A percentile compares a stretch with the other conserved stretches of the same genome.
These are phyloP conservation scores for Pyrocephalus nanus DNA, from an alignment of 2,797 vertebrate species.

Conservation along the genomic window DNA sequence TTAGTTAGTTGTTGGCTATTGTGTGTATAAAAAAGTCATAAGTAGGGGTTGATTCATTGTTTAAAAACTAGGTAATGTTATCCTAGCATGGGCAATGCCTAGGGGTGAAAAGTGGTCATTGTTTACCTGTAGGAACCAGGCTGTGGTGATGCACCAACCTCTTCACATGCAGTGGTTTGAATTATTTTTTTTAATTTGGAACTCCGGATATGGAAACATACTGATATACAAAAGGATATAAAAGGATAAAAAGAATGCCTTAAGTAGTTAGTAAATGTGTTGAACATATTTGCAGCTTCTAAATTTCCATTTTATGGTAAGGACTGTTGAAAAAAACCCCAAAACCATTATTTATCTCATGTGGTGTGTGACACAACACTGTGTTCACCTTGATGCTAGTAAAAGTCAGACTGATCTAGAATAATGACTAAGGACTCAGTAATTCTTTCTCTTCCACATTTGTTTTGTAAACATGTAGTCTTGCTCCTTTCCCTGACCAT, in stretches of 20 bases:
- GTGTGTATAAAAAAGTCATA: neutral
- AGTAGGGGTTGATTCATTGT: neutral
- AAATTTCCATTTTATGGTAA: neutral
- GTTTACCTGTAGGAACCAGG: rapidly evolving
- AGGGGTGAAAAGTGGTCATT: neutral
- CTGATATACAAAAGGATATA: neutral
- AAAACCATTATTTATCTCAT: neutral
- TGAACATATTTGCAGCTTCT: neutral
- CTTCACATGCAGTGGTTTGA: neutral
- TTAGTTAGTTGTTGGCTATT: neutral
- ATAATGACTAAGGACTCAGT: neutral
- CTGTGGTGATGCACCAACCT: neutral
- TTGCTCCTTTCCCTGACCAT: neutral
- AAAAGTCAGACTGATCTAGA: neutral
- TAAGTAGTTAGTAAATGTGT: neutral
- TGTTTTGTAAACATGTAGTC: neutral
- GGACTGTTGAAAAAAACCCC: neutral
- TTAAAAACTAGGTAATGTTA: neutral
- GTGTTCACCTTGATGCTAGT: neutral
- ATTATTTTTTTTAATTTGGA: neutral
- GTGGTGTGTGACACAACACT: rapidly evolving
- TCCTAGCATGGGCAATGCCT: neutral
- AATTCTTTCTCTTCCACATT: neutral
- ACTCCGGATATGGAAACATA: neutral
- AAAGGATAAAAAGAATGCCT: neutral